Percentiles rank a stretch among this genome's conserved stretches.
Conservation (phyloP, 2,797 vertebrate species). For the Simalia tracyae region DNA sequence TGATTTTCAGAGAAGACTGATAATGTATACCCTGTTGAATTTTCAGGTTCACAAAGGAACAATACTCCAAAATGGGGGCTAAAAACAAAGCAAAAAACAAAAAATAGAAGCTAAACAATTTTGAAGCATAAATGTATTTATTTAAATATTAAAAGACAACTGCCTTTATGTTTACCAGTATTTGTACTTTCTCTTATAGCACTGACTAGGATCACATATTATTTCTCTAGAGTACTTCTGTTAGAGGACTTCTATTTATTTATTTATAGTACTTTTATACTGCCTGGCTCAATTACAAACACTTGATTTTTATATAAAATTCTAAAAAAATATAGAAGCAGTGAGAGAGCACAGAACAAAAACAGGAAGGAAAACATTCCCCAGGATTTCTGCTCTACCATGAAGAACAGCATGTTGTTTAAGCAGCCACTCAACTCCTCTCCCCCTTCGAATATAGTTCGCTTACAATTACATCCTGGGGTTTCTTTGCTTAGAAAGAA, state of each 20-base stretch:
- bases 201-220: neutral
- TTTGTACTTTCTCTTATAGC: neutral
- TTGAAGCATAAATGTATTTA: neutral
- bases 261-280: neutral
- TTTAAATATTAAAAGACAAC: neutral
- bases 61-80: neutral
- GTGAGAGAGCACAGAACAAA: neutral
- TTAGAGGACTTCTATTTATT: neutral
- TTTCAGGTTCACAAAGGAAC: neutral
- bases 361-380: neutral
- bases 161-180: neutral
- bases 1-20: neutral
- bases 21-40: neutral
- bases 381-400: neutral
- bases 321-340: neutral
- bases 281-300: neutral
- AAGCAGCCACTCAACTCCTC: neutral
- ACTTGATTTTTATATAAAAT: neutral
- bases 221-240: neutral
- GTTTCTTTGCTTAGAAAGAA: neutral
- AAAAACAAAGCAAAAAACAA: neutral
- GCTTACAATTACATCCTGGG: neutral
- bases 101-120: neutral
- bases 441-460: neutral
- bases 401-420: neutral